These are phyloP conservation scores for Pogonomyrmex barbatus DNA, from an alignment of 1,140 invertebrate genomes.

Conservation along the genomic window DNA sequence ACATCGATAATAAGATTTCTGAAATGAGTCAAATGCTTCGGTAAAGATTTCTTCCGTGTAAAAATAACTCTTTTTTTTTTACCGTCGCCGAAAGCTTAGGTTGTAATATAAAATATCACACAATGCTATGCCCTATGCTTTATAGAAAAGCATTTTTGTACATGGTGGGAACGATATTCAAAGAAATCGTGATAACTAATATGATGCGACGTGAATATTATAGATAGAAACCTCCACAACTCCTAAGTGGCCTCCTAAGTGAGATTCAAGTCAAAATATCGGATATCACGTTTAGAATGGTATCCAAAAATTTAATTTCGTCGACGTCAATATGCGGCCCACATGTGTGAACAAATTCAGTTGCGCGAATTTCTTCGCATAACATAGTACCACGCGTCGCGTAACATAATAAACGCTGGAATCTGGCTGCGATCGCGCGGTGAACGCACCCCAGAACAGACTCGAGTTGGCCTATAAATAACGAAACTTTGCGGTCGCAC, in stretches of 20 bases:
- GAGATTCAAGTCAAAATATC: slow-evolving; percentile 30
- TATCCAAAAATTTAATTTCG: slow-evolving; percentile 42
- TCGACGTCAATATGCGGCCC: slow-evolving; percentile 1
- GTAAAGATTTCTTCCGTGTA: not conserved
- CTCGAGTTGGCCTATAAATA: slow-evolving; percentile 71
- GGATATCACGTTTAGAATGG: not conserved
- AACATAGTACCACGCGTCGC: slow-evolving; percentile 9
- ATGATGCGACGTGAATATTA: not conserved
- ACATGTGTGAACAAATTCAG: slow-evolving; percentile 20
- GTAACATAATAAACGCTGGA: slow-evolving; percentile 51
- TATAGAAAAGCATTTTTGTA: not conserved
- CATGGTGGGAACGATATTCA: not conserved
- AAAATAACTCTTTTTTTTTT: not conserved
- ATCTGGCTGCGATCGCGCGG: slow-evolving; percentile 61
- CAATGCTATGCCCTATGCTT: not conserved
- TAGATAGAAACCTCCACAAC: too few species aligned
- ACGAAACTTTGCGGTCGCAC: slow-evolving; percentile 65
- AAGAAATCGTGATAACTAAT: not conserved
- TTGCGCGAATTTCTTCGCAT: slow-evolving; percentile 27
- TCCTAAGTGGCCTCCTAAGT: too few species aligned
- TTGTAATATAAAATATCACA: not conserved
- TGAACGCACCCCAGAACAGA: slow-evolving; percentile 64
- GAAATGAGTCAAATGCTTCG: not conserved
- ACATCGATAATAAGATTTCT: slow-evolving; percentile 16
- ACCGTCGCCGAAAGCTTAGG: not conserved